A percentile compares a stretch with the other conserved stretches of the same genome.
These are phyloP conservation scores for Aurelia coerulea DNA, from an alignment of 30 jellyfish, hydroid and myxozoan species.

Conservation along the genomic window DNA sequence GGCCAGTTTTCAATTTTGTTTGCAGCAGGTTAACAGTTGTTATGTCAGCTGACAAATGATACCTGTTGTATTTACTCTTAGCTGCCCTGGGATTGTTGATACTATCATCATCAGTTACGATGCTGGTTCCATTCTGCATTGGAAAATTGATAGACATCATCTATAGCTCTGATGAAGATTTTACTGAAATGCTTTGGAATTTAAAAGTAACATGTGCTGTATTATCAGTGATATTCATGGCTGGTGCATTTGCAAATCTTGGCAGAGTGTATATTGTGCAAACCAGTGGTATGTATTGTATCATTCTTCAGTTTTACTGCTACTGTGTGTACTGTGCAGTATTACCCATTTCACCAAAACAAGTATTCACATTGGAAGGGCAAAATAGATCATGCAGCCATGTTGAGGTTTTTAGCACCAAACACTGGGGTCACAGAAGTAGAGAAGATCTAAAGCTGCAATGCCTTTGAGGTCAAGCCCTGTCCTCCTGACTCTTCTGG, in stretches of 20 bases:
- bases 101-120: slow-evolving; percentile 88
- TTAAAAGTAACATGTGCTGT: slow-evolving; percentile 69
- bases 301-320: background rate
- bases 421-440: too few species aligned
- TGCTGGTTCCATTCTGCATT: slow-evolving; percentile 97
- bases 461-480: too few species aligned
- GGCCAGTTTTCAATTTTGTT: too few species aligned
- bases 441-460: too few species aligned
- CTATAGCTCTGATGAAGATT: slow-evolving; percentile 75
- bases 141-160: slow-evolving; percentile 95
- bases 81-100: slow-evolving; percentile 88
- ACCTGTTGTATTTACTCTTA: background rate
- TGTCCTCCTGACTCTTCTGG: too few species aligned
- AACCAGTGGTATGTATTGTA: slow-evolving; percentile 69
- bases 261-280: slow-evolving; percentile 94
- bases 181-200: slow-evolving; percentile 81
- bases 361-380: too few species aligned
- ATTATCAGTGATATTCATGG: slow-evolving; percentile 75
- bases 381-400: too few species aligned
- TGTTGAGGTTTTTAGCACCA: too few species aligned
- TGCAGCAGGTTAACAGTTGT: too few species aligned
- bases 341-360: too few species aligned
- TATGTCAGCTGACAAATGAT: too few species aligned
- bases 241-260: slow-evolving; percentile 95
- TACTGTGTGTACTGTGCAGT: too few species aligned